Conservation (phyloP, 2,113 vertebrate genomes). For the Marmota monax region DNA sequence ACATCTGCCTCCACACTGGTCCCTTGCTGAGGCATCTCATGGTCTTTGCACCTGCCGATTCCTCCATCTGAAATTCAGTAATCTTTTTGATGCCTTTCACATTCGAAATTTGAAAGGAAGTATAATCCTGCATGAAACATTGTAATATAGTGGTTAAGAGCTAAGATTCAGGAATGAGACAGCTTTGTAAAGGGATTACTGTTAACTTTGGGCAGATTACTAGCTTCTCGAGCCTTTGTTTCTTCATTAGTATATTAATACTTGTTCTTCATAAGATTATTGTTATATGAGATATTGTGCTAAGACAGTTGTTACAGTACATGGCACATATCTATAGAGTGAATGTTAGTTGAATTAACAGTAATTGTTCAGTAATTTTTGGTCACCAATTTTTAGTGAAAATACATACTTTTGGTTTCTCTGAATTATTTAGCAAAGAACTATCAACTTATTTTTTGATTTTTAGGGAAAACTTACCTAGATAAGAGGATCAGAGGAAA, state of each 20-base stretch:
- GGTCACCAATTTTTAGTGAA: neutral
- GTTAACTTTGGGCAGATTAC: slow-evolving; percentile 1
- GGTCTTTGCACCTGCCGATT: slow-evolving; percentile 8
- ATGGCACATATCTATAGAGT: slow-evolving; percentile 1
- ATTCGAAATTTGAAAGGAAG: neutral
- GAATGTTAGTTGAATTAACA: neutral
- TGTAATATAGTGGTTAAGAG: neutral
- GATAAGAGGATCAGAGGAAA: neutral
- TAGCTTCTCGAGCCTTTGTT: neutral
- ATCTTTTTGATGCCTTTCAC: neutral
- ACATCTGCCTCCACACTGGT: neutral
- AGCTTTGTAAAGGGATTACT: neutral
- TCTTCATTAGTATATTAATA: neutral
- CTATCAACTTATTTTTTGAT: neutral
- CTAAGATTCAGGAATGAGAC: slow-evolving; percentile 2
- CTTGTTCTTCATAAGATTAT: neutral
- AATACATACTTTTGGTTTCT: neutral
- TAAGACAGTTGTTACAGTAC: neutral
- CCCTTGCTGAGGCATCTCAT: neutral
- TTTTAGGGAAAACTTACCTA: neutral
- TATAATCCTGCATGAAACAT: neutral
- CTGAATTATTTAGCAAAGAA: slow-evolving; percentile 15
- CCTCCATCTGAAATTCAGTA: neutral
- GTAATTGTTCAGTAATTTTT: neutral
- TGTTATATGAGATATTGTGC: slow-evolving; percentile 35